phyloP scores from a whole-genome alignment of 1,140 invertebrate species.

The Heliconius hermathena region DNA sequence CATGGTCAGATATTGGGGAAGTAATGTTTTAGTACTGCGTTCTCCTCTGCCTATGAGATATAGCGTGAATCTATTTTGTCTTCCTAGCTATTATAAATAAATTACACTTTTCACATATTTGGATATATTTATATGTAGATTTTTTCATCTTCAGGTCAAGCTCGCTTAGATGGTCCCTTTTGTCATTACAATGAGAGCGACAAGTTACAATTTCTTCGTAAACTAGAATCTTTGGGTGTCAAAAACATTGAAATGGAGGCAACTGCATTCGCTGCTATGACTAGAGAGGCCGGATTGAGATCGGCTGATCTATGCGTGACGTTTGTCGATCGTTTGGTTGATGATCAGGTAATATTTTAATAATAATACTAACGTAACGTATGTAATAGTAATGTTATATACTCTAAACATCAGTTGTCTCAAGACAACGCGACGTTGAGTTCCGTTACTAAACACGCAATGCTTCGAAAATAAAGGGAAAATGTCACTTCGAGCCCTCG shows the following conservation, averaged over 20 bases:
- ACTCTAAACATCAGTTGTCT: too few relatives aligned
- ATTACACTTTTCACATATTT: too few relatives aligned
- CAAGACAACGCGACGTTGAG: too few relatives aligned
- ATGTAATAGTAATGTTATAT: neutral
- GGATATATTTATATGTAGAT: too few relatives aligned
- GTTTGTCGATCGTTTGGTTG: slow-evolving; percentile 92
- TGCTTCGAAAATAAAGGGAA: too few relatives aligned
- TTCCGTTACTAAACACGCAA: too few relatives aligned
- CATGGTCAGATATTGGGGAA: too few relatives aligned
- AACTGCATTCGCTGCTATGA: slow-evolving; percentile 93
- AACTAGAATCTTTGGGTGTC: slow-evolving; percentile 88
- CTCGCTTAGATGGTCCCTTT: slow-evolving; percentile 95
- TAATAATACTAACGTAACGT: neutral
- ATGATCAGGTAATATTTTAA: slow-evolving; percentile 90
- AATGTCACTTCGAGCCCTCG: too few relatives aligned
- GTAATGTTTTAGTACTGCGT: too few relatives aligned
- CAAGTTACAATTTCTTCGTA: slow-evolving; percentile 90
- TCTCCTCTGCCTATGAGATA: too few relatives aligned
- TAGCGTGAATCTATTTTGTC: too few relatives aligned
- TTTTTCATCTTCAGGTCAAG: slow-evolving; percentile 84
- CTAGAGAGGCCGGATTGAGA: slow-evolving; percentile 92
- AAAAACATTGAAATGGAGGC: slow-evolving; percentile 99
- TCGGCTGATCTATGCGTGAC: slow-evolving; percentile 96
- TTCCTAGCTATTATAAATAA: too few relatives aligned
- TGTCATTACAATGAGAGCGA: slow-evolving; percentile 93